phyloP scores from a whole-genome alignment of 2,797 vertebrate species.

The Falco columbarius region DNA sequence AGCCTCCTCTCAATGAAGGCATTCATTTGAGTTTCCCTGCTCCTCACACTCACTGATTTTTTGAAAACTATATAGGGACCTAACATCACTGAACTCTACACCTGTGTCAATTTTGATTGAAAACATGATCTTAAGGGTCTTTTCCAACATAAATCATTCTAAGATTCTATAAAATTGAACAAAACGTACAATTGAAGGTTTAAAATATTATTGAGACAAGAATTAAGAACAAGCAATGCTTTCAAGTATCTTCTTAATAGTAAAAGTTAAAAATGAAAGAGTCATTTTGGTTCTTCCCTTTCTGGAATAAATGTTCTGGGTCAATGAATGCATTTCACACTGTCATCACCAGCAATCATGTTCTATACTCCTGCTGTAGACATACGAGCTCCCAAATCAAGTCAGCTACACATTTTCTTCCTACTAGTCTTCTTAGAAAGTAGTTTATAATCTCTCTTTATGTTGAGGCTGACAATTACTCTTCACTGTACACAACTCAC shows the following conservation, averaged over 20 bases:
- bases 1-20: not conserved
- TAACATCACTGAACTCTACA: not conserved
- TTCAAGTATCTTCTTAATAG: not conserved
- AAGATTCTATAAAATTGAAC: not conserved
- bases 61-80: not conserved
- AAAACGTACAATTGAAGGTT: not conserved
- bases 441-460: not conserved
- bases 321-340: not conserved
- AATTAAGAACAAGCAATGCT: not conserved
- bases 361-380: not conserved
- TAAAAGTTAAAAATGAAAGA: not conserved
- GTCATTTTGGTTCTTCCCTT: not conserved
- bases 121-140: not conserved
- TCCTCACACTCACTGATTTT: not conserved
- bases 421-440: not conserved
- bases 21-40: not conserved
- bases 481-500: not conserved
- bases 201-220: not conserved
- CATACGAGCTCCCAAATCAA: not conserved
- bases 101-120: not conserved
- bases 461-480: not conserved
- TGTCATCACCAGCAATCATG: not conserved
- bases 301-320: not conserved
- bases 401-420: not conserved
- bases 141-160: not conserved